A percentile compares a stretch with the other conserved stretches of the same genome.
phyloP scores from a whole-genome alignment of 2,113 vertebrate genomes.

The Gallinago media region DNA sequence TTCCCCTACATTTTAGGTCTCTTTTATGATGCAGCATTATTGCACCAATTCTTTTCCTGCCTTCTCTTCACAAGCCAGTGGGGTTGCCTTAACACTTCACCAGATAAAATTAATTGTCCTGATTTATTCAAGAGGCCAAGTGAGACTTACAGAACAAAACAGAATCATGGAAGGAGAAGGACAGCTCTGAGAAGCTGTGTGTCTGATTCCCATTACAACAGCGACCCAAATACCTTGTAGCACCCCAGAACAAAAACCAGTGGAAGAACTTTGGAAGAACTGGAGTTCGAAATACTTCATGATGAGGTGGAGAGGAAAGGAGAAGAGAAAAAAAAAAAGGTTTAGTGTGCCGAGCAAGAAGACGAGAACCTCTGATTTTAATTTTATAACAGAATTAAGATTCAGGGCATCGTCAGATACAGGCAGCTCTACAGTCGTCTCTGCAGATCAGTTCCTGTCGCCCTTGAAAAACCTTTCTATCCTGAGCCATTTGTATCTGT shows the following conservation, averaged over 20 bases:
- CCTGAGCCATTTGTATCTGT: background rate
- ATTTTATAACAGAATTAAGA: background rate
- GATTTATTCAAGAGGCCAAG: background rate
- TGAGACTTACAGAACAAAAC: background rate
- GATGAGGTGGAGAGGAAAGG: background rate
- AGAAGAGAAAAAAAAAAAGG: background rate
- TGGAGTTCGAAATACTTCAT: background rate
- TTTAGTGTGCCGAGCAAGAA: background rate
- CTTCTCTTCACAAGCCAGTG: background rate
- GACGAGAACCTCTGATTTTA: background rate
- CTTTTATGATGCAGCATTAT: background rate
- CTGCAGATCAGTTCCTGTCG: rapidly evolving
- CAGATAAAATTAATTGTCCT: background rate
- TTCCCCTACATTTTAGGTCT: background rate
- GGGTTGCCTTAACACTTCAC: background rate
- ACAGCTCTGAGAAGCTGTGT: background rate
- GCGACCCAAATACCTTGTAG: background rate
- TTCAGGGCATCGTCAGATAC: background rate
- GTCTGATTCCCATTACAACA: background rate
- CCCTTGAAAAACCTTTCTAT: background rate
- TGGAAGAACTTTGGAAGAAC: background rate
- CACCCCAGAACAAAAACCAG: background rate
- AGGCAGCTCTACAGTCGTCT: background rate
- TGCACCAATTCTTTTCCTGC: background rate
- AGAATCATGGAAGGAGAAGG: background rate